Conservation (phyloP, 2,113 vertebrate species). For the Macquaria ambigua region DNA sequence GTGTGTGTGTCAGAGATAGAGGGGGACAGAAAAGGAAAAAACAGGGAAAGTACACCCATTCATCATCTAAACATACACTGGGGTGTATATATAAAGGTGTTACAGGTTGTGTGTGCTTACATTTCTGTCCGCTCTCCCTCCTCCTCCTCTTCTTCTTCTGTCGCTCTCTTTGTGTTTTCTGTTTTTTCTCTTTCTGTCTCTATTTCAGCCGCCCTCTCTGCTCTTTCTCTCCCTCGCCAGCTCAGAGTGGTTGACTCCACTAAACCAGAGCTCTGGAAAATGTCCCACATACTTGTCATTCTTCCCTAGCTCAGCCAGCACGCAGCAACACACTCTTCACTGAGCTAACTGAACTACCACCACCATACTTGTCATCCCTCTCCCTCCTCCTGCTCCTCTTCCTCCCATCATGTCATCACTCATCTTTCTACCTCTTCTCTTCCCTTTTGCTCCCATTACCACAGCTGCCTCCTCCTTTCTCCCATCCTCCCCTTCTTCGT, state of each 20-base stretch:
- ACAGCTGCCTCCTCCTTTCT: constrained; percentile 12
- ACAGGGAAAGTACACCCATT: constrained; percentile 61
- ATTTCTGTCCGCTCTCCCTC: neutral
- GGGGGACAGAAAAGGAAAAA: constrained; percentile 47
- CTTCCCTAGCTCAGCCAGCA: constrained; percentile 73
- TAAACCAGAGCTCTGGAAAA: constrained; percentile 82
- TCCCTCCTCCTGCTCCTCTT: constrained; percentile 26
- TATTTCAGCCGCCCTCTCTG: constrained; percentile 1
- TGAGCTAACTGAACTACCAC: constrained; percentile 18
- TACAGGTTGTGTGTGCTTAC: neutral
- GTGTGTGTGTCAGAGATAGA: constrained; percentile 40
- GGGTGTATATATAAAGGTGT: constrained; percentile 17
- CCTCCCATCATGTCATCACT: constrained; percentile 40
- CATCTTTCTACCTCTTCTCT: constrained; percentile 27
- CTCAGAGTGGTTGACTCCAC: constrained; percentile 60
- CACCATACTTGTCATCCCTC: constrained; percentile 16
- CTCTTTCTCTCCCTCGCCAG: constrained; percentile 32
- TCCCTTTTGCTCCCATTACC: neutral
- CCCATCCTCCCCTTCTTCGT: constrained; percentile 26
- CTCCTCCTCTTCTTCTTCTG: neutral
- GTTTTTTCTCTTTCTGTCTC: neutral
- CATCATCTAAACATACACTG: constrained; percentile 37
- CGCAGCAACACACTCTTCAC: constrained; percentile 27
- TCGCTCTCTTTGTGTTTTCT: neutral
- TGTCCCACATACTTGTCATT: constrained; percentile 85